Percentiles rank a stretch among this genome's conserved stretches.
Conservation (phyloP, 2,888 invertebrate species). For the Ferrisia virgata region DNA sequence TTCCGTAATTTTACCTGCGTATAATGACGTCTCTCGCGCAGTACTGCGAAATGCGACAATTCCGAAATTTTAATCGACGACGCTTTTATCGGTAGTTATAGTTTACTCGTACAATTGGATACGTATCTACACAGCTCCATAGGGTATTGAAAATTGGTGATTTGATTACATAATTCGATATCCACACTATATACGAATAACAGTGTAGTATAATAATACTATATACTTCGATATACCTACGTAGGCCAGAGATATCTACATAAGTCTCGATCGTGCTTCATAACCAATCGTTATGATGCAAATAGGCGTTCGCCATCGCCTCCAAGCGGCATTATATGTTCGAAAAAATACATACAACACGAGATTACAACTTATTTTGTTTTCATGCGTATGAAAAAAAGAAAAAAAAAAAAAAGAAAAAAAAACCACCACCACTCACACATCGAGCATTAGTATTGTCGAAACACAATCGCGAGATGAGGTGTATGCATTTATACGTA, state of each 20-base stretch:
- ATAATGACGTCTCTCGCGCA: not conserved
- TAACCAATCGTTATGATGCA: conserved; percentile 19
- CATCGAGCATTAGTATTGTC: not conserved
- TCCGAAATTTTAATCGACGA: not conserved
- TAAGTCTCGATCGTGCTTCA: not conserved
- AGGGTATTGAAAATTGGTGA: not conserved
- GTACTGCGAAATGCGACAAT: too few relatives aligned
- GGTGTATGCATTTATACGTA: too few relatives aligned
- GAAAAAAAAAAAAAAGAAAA: not conserved
- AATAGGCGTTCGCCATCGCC: not conserved
- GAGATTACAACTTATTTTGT: conserved; percentile 28
- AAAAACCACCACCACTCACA: too few relatives aligned
- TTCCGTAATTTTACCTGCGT: not conserved
- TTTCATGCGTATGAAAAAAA: not conserved
- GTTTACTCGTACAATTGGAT: too few relatives aligned
- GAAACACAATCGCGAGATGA: not conserved
- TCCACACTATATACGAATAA: not conserved
- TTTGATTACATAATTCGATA: not conserved
- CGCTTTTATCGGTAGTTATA: too few relatives aligned
- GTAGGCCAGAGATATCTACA: not conserved
- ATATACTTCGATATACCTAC: too few relatives aligned
- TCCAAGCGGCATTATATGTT: not conserved
- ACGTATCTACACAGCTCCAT: not conserved
- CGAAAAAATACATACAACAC: not conserved
- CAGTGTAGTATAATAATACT: too few relatives aligned